These are phyloP conservation scores for Apoda limacodes DNA, from an alignment of 2,888 invertebrate genomes.

Conservation along the genomic window DNA sequence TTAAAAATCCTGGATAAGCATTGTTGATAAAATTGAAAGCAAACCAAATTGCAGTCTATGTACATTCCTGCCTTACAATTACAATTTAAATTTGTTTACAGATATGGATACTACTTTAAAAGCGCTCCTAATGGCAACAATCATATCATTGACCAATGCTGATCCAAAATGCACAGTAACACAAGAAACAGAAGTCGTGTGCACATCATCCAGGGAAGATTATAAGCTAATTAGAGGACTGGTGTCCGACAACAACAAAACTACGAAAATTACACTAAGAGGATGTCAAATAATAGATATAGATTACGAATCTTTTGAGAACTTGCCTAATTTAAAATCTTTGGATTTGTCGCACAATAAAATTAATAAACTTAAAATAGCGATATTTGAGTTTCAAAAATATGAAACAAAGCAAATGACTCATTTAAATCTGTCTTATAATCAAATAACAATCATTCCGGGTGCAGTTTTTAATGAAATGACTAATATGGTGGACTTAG, in stretches of 20 bases:
- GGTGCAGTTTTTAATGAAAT: constrained; percentile 37
- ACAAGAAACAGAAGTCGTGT: constrained; percentile 22
- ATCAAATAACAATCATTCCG: constrained; percentile 29
- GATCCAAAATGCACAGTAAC: too few species aligned
- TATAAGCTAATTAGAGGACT: constrained; percentile 27
- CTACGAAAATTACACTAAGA: constrained; percentile 24
- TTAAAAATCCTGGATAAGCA: too few species aligned
- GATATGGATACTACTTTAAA: too few species aligned
- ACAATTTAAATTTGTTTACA: too few species aligned
- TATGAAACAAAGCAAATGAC: constrained; percentile 25
- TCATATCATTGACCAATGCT: too few species aligned
- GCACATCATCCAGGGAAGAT: constrained; percentile 21
- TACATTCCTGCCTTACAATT: too few species aligned
- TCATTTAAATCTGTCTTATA: constrained; percentile 36
- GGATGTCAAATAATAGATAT: constrained; percentile 27
- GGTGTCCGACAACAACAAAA: constrained; percentile 28
- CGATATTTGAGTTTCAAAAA: constrained; percentile 38
- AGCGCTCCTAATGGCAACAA: too few species aligned
- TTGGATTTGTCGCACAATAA: constrained; percentile 39
- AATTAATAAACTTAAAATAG: constrained; percentile 29
- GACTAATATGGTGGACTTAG: constrained; percentile 30
- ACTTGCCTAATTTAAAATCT: constrained; percentile 23
- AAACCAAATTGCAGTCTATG: too few species aligned
- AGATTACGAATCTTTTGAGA: constrained; percentile 24
- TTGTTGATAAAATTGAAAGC: too few species aligned